Conservation (phyloP, 2,113 vertebrate genomes). For the Lota lota region DNA sequence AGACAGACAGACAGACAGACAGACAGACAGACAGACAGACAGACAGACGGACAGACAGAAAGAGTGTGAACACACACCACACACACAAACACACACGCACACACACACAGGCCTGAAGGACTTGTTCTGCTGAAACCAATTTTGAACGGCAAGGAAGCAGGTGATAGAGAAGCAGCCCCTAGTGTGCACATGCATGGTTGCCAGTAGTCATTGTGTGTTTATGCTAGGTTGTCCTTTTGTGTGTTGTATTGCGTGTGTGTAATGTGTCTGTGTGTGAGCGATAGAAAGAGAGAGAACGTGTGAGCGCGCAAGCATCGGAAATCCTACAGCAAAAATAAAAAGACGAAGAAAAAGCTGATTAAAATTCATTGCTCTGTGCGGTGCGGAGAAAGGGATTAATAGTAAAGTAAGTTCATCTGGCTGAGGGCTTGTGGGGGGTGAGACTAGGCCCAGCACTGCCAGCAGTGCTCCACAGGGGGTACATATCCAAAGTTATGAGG, state of each 20-base stretch:
- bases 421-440: conserved; percentile 18
- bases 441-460: conserved; percentile 25
- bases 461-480: conserved; percentile 36
- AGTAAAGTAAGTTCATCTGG: conserved; percentile 66
- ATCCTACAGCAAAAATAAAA: conserved; percentile 53
- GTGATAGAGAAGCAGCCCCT: conserved; percentile 63
- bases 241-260: conserved; percentile 15
- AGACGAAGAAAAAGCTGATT: conserved; percentile 72
- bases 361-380: conserved; percentile 68
- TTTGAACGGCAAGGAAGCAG: conserved; percentile 54
- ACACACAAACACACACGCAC: not conserved
- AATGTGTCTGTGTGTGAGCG: conserved; percentile 14
- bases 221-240: conserved; percentile 30
- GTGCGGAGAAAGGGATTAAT: conserved; percentile 75
- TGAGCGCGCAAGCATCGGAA: conserved; percentile 36
- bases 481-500: conserved; percentile 51
- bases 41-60: too few relatives aligned
- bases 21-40: not conserved
- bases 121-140: conserved; percentile 74
- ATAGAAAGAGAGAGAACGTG: conserved; percentile 32
- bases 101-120: conserved; percentile 55
- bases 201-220: conserved; percentile 16
- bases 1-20: conserved; percentile 23
- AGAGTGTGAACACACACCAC: conserved; percentile 5
- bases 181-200: conserved; percentile 30